A percentile compares a stretch with the other conserved stretches of the same genome.
These are phyloP conservation scores for Mnemiopsis leidyi DNA, from an alignment of 37 sponge, comb jelly and placozoan species.

Conservation along the genomic window DNA sequence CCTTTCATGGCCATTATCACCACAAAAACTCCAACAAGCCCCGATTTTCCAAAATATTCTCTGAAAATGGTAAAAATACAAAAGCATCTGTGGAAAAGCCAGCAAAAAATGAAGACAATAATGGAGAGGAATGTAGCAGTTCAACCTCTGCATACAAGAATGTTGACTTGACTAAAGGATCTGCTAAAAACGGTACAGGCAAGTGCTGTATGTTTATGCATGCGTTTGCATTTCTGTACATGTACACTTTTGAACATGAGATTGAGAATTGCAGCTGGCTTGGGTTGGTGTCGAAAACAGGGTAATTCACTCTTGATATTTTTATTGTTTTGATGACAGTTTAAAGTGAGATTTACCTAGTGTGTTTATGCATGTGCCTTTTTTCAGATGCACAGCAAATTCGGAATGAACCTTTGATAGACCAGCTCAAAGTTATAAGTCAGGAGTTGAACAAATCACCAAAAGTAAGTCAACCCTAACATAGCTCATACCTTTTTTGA, in stretches of 20 bases:
- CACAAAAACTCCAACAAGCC: slow-evolving; percentile 61
- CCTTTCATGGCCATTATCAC: slow-evolving; percentile 34
- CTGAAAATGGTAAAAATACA: slow-evolving; percentile 29
- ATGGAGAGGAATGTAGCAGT: background rate
- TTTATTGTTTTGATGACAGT: no score
- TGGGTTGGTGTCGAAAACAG: no score
- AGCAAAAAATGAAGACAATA: background rate
- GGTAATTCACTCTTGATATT: no score
- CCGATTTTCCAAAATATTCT: slow-evolving; percentile 12
- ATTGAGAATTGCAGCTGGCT: no score
- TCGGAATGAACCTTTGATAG: background rate
- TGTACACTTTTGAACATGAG: no score
- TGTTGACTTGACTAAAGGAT: background rate
- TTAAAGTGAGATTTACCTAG: no score
- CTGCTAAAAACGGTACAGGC: background rate
- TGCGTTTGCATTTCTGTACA: no score
- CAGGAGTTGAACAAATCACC: slow-evolving; percentile 13
- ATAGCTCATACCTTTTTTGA: background rate
- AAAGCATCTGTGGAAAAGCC: background rate
- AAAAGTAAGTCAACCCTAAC: background rate
- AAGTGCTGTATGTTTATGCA: background rate
- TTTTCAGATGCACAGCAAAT: background rate
- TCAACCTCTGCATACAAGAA: background rate
- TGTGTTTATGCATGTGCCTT: no score
- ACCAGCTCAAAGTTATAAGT: slow-evolving; percentile 20